Percentiles rank a stretch among this genome's conserved stretches.
Conservation (phyloP, 2,888 invertebrate species). For the Alloplasta piceator region DNA sequence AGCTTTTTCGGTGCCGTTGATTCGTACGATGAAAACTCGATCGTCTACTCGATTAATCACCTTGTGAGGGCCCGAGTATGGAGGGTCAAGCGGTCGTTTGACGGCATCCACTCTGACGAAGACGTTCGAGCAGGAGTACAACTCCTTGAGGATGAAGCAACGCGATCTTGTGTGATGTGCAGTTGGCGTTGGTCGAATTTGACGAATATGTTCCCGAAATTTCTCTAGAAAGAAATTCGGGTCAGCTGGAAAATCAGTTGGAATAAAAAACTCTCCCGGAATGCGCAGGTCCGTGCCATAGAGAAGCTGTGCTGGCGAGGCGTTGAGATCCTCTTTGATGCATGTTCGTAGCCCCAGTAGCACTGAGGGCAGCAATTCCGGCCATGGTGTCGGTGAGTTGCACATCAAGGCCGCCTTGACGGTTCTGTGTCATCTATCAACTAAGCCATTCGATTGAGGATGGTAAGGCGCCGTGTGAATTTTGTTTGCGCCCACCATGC, state of each 20-base stretch:
- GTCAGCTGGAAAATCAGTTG: not conserved
- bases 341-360: conserved; percentile 23
- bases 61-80: conserved; percentile 51
- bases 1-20: conserved; percentile 17
- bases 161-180: conserved; percentile 48
- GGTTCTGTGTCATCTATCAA: conserved; percentile 29
- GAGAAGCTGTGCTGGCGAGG: conserved; percentile 19
- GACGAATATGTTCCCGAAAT: not conserved
- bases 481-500: conserved; percentile 22
- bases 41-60: conserved; percentile 25
- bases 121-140: conserved; percentile 34
- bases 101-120: conserved; percentile 28
- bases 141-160: conserved; percentile 56
- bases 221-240: not conserved
- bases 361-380: conserved; percentile 21
- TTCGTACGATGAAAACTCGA: conserved; percentile 6
- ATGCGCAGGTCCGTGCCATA: conserved; percentile 17
- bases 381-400: not conserved
- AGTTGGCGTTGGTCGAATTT: conserved; percentile 52
- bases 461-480: conserved; percentile 28
- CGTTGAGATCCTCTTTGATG: conserved; percentile 24
- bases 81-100: conserved; percentile 44
- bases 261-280: conserved; percentile 27
- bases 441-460: not conserved
- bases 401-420: conserved; percentile 22